Percentiles rank a stretch among this genome's conserved stretches.
These are phyloP conservation scores for Callaeas wilsoni DNA, from an alignment of 2,113 vertebrate genomes.

Conservation along the genomic window DNA sequence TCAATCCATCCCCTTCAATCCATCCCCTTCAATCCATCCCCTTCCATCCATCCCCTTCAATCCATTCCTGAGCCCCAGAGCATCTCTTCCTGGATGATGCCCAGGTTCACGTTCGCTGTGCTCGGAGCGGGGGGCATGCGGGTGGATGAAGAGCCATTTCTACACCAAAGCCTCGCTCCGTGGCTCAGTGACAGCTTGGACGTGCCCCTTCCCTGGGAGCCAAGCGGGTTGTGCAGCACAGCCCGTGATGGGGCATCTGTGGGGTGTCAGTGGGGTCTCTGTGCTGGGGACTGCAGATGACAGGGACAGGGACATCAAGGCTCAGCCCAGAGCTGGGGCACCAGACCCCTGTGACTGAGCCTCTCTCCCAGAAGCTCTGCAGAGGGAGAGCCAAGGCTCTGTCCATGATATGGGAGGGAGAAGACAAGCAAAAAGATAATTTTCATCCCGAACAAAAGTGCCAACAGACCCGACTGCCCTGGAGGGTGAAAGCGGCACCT, in stretches of 20 bases:
- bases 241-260: fast-evolving
- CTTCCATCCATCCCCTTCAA: too few relatives aligned
- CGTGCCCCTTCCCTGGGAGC: not conserved
- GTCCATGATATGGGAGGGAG: fast-evolving
- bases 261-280: not conserved
- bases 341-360: fast-evolving
- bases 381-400: not conserved
- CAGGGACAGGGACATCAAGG: not conserved
- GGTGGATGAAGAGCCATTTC: not conserved
- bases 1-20: too few relatives aligned
- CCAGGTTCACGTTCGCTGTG: fast-evolving
- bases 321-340: not conserved
- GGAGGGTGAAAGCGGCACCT: fast-evolving
- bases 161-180: fast-evolving
- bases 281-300: not conserved
- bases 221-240: fast-evolving
- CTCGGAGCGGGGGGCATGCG: fast-evolving
- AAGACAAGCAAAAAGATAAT: fast-evolving
- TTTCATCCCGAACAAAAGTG: not conserved
- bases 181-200: fast-evolving
- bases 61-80: not conserved
- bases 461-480: fast-evolving
- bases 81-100: not conserved
- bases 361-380: not conserved
- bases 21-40: not conserved